Conservation (phyloP, 1,140 invertebrate species). For the Drosophila kikkawai region DNA sequence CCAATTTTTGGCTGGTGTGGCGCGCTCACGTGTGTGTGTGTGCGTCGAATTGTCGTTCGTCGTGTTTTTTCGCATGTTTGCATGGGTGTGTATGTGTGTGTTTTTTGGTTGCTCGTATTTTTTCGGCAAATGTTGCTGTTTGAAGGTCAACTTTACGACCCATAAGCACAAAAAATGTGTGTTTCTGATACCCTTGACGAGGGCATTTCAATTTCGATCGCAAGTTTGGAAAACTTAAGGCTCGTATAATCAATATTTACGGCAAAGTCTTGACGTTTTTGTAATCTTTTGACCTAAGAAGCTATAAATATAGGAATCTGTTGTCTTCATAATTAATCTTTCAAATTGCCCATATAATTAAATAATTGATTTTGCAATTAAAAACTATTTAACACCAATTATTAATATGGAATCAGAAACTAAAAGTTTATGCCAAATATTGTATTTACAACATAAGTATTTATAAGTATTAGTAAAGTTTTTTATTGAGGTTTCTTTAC, state of each 20-base stretch:
- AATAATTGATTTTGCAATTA: neutral
- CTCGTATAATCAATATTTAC: neutral
- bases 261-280: too few species aligned
- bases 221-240: neutral
- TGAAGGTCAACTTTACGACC: conserved; percentile 85
- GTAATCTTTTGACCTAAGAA: too few species aligned
- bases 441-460: too few species aligned
- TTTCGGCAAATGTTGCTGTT: conserved; percentile 79
- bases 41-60: conserved; percentile 41
- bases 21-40: conserved; percentile 1
- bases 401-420: neutral
- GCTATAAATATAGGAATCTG: too few species aligned
- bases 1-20: conserved; percentile 68
- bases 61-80: conserved; percentile 41
- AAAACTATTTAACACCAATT: neutral
- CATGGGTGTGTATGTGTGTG: conserved; percentile 25
- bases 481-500: neutral
- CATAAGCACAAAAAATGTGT: conserved; percentile 79
- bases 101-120: conserved; percentile 61
- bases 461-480: too few species aligned
- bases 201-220: conserved; percentile 24
- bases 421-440: too few species aligned
- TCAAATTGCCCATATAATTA: neutral
- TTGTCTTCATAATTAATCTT: too few species aligned
- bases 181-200: conserved; percentile 30